These are phyloP conservation scores for Aselliscus stoliczkanus DNA, from an alignment of 2,797 vertebrate genomes.

Conservation along the genomic window DNA sequence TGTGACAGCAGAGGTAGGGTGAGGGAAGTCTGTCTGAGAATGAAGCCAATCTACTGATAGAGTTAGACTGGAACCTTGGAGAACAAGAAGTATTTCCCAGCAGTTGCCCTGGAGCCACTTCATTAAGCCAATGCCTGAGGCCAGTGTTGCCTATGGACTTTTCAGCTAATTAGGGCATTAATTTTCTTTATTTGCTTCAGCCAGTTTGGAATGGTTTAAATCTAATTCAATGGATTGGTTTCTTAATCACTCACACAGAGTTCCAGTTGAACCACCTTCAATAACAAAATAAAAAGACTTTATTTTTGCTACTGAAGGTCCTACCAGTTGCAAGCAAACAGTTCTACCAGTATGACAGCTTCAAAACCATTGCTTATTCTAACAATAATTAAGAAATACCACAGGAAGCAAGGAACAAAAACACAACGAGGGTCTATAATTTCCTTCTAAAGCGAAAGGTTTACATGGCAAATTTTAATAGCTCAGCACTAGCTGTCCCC, in stretches of 20 bases:
- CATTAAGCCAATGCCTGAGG: neutral
- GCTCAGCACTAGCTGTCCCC: neutral
- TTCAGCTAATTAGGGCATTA: neutral
- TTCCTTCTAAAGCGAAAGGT: neutral
- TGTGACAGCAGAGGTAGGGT: neutral
- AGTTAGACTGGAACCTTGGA: neutral
- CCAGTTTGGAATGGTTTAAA: neutral
- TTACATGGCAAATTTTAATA: neutral
- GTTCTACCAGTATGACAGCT: neutral
- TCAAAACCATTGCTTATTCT: neutral
- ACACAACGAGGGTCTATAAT: neutral
- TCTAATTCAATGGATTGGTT: no score
- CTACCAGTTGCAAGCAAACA: neutral
- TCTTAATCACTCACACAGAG: constrained; percentile 13
- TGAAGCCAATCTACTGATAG: neutral
- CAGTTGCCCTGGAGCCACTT: accelerated
- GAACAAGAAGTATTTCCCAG: neutral
- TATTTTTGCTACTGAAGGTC: neutral
- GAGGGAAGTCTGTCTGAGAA: neutral
- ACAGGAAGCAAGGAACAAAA: neutral
- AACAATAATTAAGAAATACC: neutral
- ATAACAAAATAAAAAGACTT: neutral
- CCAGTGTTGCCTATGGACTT: neutral
- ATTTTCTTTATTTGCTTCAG: constrained; percentile 13
- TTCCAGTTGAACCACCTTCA: neutral